phyloP scores from a whole-genome alignment of 2,113 vertebrate genomes.

The Dissostichus mawsoni region DNA sequence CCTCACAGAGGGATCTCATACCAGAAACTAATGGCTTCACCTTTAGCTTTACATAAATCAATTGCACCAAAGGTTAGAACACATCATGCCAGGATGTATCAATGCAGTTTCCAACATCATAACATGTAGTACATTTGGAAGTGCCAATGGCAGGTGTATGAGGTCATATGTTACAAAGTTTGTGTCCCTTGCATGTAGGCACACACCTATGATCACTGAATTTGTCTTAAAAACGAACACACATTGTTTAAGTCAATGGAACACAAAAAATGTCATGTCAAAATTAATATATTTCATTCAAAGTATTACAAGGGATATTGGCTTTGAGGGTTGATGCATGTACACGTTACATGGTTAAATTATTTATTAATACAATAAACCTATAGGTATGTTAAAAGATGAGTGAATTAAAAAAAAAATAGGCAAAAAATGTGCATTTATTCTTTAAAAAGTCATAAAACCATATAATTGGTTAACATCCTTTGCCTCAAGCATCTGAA shows the following conservation, averaged over 20 bases:
- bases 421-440: no score
- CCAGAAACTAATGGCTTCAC: slow-evolving; percentile 83
- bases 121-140: slow-evolving; percentile 55
- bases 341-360: not conserved
- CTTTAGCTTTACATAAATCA: slow-evolving; percentile 85
- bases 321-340: not conserved
- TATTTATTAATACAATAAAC: no score
- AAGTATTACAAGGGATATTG: not conserved
- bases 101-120: slow-evolving; percentile 75
- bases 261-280: no score
- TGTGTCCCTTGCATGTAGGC: not conserved
- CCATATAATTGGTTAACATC: not conserved
- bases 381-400: not conserved
- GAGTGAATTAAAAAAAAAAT: no score
- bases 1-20: slow-evolving; percentile 77
- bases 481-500: not conserved
- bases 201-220: not conserved
- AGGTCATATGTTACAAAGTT: slow-evolving; percentile 34
- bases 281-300: not conserved
- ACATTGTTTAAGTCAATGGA: no score
- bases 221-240: not conserved
- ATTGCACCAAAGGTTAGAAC: slow-evolving; percentile 82
- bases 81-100: slow-evolving; percentile 75
- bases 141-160: slow-evolving; percentile 55
- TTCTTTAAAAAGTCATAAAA: not conserved